phyloP scores from a whole-genome alignment of 2,888 invertebrate genomes.

The Drosophila infuscata region DNA sequence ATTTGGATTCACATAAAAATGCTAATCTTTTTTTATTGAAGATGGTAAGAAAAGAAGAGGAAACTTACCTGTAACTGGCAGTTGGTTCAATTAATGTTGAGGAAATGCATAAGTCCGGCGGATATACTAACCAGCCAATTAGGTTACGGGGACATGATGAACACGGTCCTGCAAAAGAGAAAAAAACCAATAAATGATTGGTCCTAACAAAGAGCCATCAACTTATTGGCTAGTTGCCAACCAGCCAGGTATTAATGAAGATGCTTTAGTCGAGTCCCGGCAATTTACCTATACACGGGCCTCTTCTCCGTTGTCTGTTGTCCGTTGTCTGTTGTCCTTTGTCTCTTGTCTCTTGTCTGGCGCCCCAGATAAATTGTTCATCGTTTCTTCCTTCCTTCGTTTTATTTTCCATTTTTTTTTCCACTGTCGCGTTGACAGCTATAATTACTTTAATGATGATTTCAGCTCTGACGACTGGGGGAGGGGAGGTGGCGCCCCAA shows the following conservation, averaged over 20 bases:
- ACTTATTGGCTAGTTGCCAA: constrained; percentile 21
- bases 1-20: background rate
- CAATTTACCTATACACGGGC: constrained; percentile 34
- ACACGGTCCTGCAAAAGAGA: background rate
- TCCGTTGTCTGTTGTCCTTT: background rate
- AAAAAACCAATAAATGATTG: background rate
- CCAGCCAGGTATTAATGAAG: background rate
- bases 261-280: constrained; percentile 3
- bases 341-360: background rate
- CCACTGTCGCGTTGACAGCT: constrained; percentile 54
- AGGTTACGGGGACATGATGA: background rate
- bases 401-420: background rate
- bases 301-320: background rate
- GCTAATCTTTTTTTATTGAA: background rate
- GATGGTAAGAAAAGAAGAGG: too few species aligned
- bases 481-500: background rate
- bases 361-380: constrained; percentile 30
- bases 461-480: constrained; percentile 40
- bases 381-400: constrained; percentile 15
- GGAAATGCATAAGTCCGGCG: background rate
- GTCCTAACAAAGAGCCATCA: constrained; percentile 3
- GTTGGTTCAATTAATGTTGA: background rate
- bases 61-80: background rate
- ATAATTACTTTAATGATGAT: constrained; percentile 75
- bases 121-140: background rate